Evolutionary conservation across 2,113 vertebrate genomes (phyloP).

Genomic region (Alosa alosa): DNA sequence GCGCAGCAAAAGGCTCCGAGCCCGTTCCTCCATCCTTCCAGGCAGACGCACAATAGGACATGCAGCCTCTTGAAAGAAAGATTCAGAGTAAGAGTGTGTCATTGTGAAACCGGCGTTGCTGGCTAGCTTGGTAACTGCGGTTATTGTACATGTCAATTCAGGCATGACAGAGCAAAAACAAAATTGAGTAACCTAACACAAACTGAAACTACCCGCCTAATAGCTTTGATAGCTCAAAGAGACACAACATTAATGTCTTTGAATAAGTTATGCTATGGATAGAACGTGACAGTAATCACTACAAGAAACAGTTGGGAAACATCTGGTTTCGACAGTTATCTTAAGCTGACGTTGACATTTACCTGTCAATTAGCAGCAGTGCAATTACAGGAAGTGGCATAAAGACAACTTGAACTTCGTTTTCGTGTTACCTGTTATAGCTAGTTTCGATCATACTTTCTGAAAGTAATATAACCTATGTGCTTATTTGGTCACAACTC

Average conservation of each 20-base stretch:
- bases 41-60: too few relatives aligned
- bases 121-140: not conserved
- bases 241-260: too few relatives aligned
- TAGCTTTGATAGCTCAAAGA: too few relatives aligned
- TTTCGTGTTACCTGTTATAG: not conserved
- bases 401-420: not conserved
- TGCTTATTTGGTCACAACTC: not conserved
- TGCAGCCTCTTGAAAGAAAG: not conserved
- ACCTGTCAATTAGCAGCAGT: not conserved
- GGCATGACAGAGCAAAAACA: not conserved
- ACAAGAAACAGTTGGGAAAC: not conserved
- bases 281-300: not conserved
- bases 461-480: not conserved
- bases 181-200: not conserved
- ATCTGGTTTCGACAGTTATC: not conserved
- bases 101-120: not conserved
- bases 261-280: not conserved
- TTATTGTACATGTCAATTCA: not conserved
- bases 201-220: too few relatives aligned
- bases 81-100: not conserved
- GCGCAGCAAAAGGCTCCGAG: slow-evolving; percentile 82
- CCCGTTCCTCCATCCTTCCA: slow-evolving; percentile 78
- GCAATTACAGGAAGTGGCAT: not conserved
- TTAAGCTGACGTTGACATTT: not conserved
- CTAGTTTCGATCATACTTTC: not conserved